Evolutionary conservation across 2,888 invertebrate species (phyloP).

Genomic region (Pherbina coryleti): DNA sequence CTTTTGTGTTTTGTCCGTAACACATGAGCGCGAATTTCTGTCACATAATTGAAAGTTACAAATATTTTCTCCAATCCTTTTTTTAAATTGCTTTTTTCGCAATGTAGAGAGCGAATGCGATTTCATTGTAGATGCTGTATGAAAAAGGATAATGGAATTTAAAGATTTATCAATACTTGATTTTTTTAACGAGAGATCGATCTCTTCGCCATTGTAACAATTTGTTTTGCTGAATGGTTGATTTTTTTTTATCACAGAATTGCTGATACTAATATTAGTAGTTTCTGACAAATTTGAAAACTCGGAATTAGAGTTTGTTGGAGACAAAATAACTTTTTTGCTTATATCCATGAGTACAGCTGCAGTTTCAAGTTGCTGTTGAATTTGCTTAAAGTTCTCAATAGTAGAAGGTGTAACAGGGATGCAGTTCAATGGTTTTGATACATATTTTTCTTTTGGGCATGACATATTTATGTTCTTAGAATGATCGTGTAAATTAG

Average conservation of each 20-base stretch:
- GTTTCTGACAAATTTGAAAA: constrained; percentile 61
- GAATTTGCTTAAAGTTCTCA: constrained; percentile 60
- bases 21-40: not conserved
- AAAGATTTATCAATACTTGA: constrained; percentile 51
- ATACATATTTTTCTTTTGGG: not conserved
- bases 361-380: constrained; percentile 69
- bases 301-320: constrained; percentile 68
- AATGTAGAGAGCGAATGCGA: not conserved
- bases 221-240: constrained; percentile 62
- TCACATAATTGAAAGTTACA: not conserved
- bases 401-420: constrained; percentile 41
- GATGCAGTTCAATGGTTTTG: not conserved
- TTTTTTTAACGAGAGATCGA: constrained; percentile 60
- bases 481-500: not conserved
- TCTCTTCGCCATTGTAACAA: constrained; percentile 56
- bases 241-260: constrained; percentile 70
- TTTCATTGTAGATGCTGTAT: constrained; percentile 6
- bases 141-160: not conserved
- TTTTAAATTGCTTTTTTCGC: not conserved
- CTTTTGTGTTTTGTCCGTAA: not conserved
- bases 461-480: not conserved
- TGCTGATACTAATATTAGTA: constrained; percentile 68
- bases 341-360: constrained; percentile 70
- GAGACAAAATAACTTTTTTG: constrained; percentile 69
- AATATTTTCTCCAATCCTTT: constrained; percentile 1